Evolutionary conservation across 1,140 invertebrate genomes (phyloP).

Genomic region (Pararge aegeria): DNA sequence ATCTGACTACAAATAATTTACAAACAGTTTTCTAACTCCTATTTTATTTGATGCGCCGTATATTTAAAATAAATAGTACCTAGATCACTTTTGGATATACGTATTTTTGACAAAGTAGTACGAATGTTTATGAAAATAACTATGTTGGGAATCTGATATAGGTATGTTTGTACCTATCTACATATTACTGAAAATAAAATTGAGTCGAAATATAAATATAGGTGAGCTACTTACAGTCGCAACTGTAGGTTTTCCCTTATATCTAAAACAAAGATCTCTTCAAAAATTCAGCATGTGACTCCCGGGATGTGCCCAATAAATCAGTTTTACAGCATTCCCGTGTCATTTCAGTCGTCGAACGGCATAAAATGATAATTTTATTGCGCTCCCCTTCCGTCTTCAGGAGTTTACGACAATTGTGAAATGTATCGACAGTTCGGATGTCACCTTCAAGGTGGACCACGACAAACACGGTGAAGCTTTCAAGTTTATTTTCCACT

Average conservation of each 20-base stretch:
- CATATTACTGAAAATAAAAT: too few relatives aligned
- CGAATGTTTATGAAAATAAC: too few relatives aligned
- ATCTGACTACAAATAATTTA: too few relatives aligned
- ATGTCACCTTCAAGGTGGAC: slow-evolving; percentile 66
- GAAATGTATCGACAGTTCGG: slow-evolving; percentile 78
- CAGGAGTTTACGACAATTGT: slow-evolving; percentile 77
- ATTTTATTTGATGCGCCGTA: too few relatives aligned
- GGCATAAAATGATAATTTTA: slow-evolving; percentile 80
- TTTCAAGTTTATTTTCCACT: slow-evolving; percentile 18
- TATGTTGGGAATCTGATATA: too few relatives aligned
- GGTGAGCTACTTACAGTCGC: not conserved
- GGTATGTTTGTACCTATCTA: too few relatives aligned
- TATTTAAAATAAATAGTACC: too few relatives aligned
- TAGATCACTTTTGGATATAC: too few relatives aligned
- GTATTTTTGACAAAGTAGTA: too few relatives aligned
- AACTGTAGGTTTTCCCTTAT: slow-evolving; percentile 26
- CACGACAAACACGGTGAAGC: slow-evolving; percentile 24
- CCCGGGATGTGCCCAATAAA: slow-evolving; percentile 74
- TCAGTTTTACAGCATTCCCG: slow-evolving; percentile 78
- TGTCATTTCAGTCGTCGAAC: slow-evolving; percentile 78
- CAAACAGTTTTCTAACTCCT: too few relatives aligned
- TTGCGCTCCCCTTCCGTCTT: slow-evolving; percentile 75
- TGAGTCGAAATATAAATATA: too few relatives aligned
- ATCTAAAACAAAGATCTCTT: slow-evolving; percentile 71
- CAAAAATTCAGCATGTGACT: slow-evolving; percentile 75